Conservation (phyloP, 2,888 invertebrate genomes). For the Drosophila kanekoi region DNA sequence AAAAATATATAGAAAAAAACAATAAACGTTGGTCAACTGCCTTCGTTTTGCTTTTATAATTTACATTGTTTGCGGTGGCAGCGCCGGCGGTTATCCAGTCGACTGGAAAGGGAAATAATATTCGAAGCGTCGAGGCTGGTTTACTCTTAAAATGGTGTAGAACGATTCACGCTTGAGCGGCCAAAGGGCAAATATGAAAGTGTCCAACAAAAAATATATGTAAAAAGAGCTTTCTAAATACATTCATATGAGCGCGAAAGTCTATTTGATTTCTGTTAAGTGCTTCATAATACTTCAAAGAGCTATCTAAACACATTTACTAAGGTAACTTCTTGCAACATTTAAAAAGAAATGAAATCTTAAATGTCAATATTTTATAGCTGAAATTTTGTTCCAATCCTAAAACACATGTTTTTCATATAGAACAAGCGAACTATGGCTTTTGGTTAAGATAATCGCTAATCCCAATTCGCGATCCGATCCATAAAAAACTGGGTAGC, state of each 20-base stretch:
- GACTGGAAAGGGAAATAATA: constrained; percentile 43
- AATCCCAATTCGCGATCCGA: too few relatives aligned
- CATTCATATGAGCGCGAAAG: constrained; percentile 1
- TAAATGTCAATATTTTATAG: too few relatives aligned
- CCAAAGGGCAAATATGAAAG: constrained; percentile 18
- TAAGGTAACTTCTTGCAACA: too few relatives aligned
- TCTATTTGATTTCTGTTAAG: neutral
- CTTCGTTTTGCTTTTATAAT: constrained; percentile 76
- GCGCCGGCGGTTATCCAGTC: constrained; percentile 31
- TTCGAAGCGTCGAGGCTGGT: constrained; percentile 24
- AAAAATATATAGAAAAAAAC: constrained; percentile 16
- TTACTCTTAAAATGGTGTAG: constrained; percentile 24
- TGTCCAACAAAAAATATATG: constrained; percentile 9
- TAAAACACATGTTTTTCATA: too few relatives aligned
- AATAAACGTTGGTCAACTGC: constrained; percentile 51
- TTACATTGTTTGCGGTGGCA: constrained; percentile 73
- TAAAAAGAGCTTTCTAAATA: constrained; percentile 5
- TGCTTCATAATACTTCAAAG: too few relatives aligned
- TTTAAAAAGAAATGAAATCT: too few relatives aligned
- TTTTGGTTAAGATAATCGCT: too few relatives aligned
- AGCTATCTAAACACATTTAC: too few relatives aligned
- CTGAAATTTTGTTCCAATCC: too few relatives aligned
- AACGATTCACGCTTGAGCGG: constrained; percentile 11
- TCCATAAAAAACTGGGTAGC: too few relatives aligned
- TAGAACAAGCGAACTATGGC: too few relatives aligned